Evolutionary conservation across 1,140 invertebrate genomes (phyloP).

Genomic region (Drosophila orena): DNA sequence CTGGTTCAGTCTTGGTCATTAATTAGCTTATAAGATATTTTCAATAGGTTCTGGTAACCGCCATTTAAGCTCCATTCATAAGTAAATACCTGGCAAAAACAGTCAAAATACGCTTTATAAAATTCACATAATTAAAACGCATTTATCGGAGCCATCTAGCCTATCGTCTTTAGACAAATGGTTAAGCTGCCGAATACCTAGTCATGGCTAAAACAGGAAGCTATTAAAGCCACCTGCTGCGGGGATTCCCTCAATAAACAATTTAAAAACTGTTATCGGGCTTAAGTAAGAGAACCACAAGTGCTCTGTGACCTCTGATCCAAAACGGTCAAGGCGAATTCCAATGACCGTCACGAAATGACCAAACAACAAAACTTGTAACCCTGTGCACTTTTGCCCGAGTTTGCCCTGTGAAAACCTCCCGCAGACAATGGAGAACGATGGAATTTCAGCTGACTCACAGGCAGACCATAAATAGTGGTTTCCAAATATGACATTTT

Average conservation of each 20-base stretch:
- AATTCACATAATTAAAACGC: conserved; percentile 1
- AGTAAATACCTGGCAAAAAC: not conserved
- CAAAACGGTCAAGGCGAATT: conserved; percentile 45
- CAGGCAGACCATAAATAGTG: conserved; percentile 41
- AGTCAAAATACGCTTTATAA: not conserved
- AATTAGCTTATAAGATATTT: not conserved
- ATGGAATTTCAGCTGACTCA: conserved; percentile 24
- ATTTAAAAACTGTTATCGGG: conserved; percentile 4
- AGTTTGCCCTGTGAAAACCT: conserved; percentile 21
- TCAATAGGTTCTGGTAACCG: not conserved
- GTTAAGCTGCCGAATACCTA: conserved; percentile 10
- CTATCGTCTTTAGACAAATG: not conserved
- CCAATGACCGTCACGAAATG: conserved; percentile 31
- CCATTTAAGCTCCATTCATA: not conserved
- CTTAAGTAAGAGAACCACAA: conserved; percentile 19
- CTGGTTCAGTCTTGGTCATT: not conserved
- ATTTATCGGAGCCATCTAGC: not conserved
- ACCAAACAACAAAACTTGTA: conserved; percentile 12
- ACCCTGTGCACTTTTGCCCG: conserved; percentile 49
- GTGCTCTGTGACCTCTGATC: conserved; percentile 39
- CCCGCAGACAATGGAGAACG: conserved; percentile 32
- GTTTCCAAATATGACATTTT: conserved; percentile 46
- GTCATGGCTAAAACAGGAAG: conserved; percentile 54
- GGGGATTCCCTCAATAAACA: conserved; percentile 31
- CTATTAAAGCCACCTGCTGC: conserved; percentile 28